A percentile compares a stretch with the other conserved stretches of the same genome.
These are phyloP conservation scores for Hylyphantes graminicola DNA, from an alignment of 1,140 invertebrate species.

Conservation along the genomic window DNA sequence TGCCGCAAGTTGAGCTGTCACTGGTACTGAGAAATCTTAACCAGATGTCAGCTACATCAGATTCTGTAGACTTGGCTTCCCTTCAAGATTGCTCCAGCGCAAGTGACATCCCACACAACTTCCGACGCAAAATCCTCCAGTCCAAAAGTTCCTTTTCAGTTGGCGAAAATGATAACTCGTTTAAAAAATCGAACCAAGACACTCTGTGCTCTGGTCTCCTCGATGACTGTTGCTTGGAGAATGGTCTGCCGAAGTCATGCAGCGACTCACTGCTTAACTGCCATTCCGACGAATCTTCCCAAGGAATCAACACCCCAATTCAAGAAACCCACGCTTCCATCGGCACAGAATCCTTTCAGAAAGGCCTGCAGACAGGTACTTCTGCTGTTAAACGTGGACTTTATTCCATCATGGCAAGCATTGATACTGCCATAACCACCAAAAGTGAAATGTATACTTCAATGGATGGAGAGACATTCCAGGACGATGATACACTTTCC, in stretches of 20 bases:
- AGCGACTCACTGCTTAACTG: conserved; percentile 59
- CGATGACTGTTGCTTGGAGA: conserved; percentile 47
- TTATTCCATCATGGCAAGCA: conserved; percentile 81
- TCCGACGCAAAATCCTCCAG: conserved; percentile 29
- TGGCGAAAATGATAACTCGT: conserved; percentile 38
- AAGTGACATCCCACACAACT: conserved; percentile 36
- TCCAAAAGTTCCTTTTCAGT: conserved; percentile 56
- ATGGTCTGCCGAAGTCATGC: conserved; percentile 52
- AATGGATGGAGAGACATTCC: conserved; percentile 65
- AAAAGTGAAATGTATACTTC: conserved; percentile 38
- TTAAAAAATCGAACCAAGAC: conserved; percentile 22
- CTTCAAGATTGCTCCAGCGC: conserved; percentile 55
- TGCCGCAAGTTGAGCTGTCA: conserved; percentile 56
- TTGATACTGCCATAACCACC: conserved; percentile 79
- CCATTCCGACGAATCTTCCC: conserved; percentile 53
- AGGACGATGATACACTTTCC: conserved; percentile 67
- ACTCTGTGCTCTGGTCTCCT: conserved; percentile 25
- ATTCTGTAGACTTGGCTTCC: conserved; percentile 56
- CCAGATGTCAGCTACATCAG: conserved; percentile 57
- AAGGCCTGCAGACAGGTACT: conserved; percentile 57
- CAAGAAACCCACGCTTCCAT: conserved; percentile 33
- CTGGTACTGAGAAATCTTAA: conserved; percentile 51
- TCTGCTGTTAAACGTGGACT: conserved; percentile 79
- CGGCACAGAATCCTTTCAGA: conserved; percentile 53
- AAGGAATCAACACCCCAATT: conserved; percentile 43